phyloP scores from a whole-genome alignment of 2,113 vertebrate species.

The Pollachius pollachius region DNA sequence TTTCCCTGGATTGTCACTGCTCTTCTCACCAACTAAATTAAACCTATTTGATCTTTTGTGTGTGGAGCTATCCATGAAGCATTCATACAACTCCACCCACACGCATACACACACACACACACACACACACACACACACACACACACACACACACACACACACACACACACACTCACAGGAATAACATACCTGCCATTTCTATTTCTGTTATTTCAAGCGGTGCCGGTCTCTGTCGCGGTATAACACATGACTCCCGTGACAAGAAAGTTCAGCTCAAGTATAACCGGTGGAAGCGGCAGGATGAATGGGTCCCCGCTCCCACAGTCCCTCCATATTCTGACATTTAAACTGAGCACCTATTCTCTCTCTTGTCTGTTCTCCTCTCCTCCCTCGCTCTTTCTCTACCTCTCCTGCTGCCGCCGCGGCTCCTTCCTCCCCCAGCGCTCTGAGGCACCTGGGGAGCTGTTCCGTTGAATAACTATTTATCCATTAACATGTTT shows the following conservation, averaged over 20 bases:
- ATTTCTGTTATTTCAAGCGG: not conserved
- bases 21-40: not conserved
- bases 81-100: no score
- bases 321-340: not conserved
- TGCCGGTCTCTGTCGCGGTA: not conserved
- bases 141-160: no score
- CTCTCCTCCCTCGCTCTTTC: not conserved
- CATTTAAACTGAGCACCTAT: no score
- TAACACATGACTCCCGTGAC: not conserved
- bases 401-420: not conserved
- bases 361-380: not conserved
- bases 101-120: no score
- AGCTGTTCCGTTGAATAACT: slow-evolving; percentile 58
- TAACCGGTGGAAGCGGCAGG: not conserved
- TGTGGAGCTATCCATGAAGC: no score
- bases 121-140: no score
- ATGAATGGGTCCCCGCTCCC: slow-evolving; percentile 7
- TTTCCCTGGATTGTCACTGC: not conserved
- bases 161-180: not conserved
- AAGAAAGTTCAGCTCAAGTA: not conserved
- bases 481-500: slow-evolving; percentile 63
- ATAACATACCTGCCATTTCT: slow-evolving; percentile 4
- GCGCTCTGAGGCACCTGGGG: slow-evolving; percentile 35
- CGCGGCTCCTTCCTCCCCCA: not conserved
- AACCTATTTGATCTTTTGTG: no score